Base-by-base conservation (phyloP, 1,140 invertebrate genomes). In the Apocrypta bakeri region DNA sequence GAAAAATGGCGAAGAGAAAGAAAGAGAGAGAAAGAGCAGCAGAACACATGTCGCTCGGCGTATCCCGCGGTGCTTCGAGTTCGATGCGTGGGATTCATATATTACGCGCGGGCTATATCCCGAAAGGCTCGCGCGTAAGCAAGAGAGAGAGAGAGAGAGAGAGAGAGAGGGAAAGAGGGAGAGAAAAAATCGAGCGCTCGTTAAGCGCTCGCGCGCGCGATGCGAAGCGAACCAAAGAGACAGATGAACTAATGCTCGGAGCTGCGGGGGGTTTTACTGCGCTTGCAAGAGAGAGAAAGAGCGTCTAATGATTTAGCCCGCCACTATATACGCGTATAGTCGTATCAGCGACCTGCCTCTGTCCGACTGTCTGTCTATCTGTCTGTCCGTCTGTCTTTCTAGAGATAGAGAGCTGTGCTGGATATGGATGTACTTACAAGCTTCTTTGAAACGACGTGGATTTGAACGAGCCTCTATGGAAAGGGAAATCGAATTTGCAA, bases 1-100 rank as follows among this genome's bases (percentile, higher is more conserved):
- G 82, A 87, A 84, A 86, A 85, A 87, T 84, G 80, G 84, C 83
- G 72, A 84, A 78, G 76, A 84, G 84, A 84, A 27, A 48, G 37
- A 64, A 42, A 40, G 33, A 79, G 63, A 72, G 84, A 83, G 74
- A 84, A 84, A 84, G 82, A 84, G 84, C 85, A 87, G 87, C 86
- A 88, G 88, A 92, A 92, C 91, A 92, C 90, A 92, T 92, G 91
- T 92, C 91, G 91, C 88, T 91, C 87, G 88, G 83, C 88, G 88
- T 92, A 89, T 86, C 91, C 91, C 91, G 90, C 85, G 84, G 91
- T 88, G 90, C 88, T 86, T 85, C 87, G 87, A 87, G 86, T 90
- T 90, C 89, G 88, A 88, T 92, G 90, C 91, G 90, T 92, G 89
- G 90, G 90, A 91, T 91, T 92, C 90, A 90, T 92, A 87, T 87